Evolutionary conservation across 2,113 vertebrate genomes (phyloP).

Genomic region (Azemiops feae): DNA sequence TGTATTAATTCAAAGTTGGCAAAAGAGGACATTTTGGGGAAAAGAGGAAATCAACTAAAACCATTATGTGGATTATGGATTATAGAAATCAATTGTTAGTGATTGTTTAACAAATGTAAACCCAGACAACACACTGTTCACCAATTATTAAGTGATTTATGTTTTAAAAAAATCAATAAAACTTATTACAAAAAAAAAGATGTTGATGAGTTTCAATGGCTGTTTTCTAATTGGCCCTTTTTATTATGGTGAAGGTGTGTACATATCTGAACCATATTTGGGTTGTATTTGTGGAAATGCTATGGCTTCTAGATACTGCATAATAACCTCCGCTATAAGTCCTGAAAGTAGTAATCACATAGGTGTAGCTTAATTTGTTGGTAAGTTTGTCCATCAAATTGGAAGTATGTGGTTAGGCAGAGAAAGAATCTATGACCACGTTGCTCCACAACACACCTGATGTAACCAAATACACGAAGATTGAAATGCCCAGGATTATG

Average conservation of each 20-base stretch:
- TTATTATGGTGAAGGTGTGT: neutral
- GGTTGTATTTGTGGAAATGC: neutral
- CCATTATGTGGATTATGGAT: no score
- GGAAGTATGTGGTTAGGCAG: neutral
- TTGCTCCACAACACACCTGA: neutral
- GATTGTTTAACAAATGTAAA: no score
- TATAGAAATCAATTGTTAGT: no score
- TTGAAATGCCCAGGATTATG: neutral
- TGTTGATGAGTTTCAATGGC: neutral
- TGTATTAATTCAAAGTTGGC: no score
- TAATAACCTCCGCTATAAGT: neutral
- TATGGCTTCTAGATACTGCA: neutral
- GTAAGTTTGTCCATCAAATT: neutral
- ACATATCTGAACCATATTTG: neutral
- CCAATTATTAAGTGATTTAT: no score
- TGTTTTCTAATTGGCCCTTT: neutral
- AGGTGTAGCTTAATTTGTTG: neutral
- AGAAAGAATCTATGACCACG: neutral
- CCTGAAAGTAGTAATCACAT: neutral
- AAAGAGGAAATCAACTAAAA: no score
- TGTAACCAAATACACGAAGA: neutral
- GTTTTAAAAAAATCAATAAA: no score
- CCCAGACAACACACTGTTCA: no score
- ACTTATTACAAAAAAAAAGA: neutral
- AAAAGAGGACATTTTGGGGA: no score